Conservation (phyloP, 2,888 invertebrate genomes). For the Caenorhabditis zanzibari region DNA sequence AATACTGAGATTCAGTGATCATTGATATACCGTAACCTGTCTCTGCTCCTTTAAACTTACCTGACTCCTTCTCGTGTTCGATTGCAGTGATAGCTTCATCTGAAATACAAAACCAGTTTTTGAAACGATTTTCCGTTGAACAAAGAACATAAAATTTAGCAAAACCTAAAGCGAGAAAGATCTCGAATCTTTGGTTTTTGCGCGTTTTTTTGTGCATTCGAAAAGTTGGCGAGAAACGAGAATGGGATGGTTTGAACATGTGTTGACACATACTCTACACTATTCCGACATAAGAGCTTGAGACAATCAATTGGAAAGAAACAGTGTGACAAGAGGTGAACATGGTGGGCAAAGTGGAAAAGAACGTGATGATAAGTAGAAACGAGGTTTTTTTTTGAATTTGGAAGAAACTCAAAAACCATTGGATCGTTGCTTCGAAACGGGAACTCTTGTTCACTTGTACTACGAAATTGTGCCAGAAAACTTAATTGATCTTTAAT, state of each 20-base stretch:
- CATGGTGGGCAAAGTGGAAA: constrained; percentile 31
- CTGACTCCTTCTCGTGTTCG: constrained; percentile 25
- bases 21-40: constrained; percentile 52
- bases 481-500: too few relatives aligned
- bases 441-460: not conserved
- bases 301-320: constrained; percentile 42
- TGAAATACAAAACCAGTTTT: constrained; percentile 12
- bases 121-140: not conserved
- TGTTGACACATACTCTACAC: constrained; percentile 70
- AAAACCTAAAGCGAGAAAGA: constrained; percentile 14
- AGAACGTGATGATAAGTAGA: constrained; percentile 41
- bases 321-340: constrained; percentile 39
- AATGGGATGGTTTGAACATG: constrained; percentile 51
- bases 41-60: constrained; percentile 33
- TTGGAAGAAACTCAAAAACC: constrained; percentile 25
- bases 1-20: constrained; percentile 53
- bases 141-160: constrained; percentile 24
- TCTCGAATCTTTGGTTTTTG: constrained; percentile 57
- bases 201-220: constrained; percentile 23
- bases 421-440: constrained; percentile 13
- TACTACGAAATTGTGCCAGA: too few relatives aligned
- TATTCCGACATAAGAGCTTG: constrained; percentile 56
- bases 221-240: constrained; percentile 11
- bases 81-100: constrained; percentile 4
- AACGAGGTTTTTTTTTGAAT: constrained; percentile 1